Conservation (phyloP, 2,797 vertebrate species). For the Bryconaethiops microstoma region DNA sequence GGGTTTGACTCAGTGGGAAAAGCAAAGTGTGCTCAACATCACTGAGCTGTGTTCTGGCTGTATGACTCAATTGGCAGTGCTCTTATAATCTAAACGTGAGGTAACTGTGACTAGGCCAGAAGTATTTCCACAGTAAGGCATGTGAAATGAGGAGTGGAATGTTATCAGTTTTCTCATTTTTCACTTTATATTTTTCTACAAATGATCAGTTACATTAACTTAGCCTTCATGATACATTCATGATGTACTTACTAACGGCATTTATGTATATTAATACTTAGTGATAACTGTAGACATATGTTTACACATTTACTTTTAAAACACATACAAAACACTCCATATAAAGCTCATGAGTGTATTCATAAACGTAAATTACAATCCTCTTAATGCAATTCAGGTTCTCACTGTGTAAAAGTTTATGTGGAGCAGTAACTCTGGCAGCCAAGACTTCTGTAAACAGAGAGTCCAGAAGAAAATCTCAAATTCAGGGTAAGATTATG, state of each 20-base stretch:
- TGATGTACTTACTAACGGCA: not conserved
- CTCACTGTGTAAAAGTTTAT: not conserved
- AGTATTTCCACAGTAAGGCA: conserved; percentile 16
- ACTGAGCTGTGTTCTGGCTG: conserved; percentile 65
- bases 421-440: not conserved
- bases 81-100: conserved; percentile 39
- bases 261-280: too few relatives aligned
- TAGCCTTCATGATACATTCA: not conserved
- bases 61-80: conserved; percentile 69
- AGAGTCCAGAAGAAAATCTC: too few relatives aligned
- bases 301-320: not conserved
- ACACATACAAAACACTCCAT: not conserved
- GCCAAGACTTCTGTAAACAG: not conserved
- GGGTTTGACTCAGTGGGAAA: conserved; percentile 77
- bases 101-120: conserved; percentile 35
- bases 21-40: conserved; percentile 74
- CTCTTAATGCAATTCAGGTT: not conserved
- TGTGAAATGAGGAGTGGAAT: conserved; percentile 4
- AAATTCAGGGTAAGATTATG: conserved; percentile 12
- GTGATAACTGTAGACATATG: not conserved
- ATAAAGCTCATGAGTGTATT: not conserved
- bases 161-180: not conserved
- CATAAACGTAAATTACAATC: not conserved
- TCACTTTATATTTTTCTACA: not conserved
- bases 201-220: not conserved